These are phyloP conservation scores for Helogale parvula DNA, from an alignment of 2,113 vertebrate genomes.

Conservation along the genomic window DNA sequence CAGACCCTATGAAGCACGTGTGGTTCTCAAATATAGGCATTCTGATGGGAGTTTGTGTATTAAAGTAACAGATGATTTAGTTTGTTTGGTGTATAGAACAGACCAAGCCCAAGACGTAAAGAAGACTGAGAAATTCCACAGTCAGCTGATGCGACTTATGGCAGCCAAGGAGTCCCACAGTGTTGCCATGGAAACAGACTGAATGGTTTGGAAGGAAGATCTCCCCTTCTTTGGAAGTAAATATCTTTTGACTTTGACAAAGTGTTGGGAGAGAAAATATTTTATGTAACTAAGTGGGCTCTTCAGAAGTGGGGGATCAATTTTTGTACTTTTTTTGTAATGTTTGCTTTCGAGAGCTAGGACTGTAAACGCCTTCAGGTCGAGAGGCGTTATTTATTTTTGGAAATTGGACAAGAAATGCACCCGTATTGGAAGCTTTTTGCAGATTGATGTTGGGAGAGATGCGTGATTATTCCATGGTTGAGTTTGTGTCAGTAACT, in stretches of 20 bases:
- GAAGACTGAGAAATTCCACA: constrained; percentile 99
- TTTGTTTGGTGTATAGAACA: constrained; percentile 98
- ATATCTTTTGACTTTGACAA: constrained; percentile 74
- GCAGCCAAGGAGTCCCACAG: constrained; percentile 97
- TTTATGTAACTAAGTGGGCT: constrained; percentile 70
- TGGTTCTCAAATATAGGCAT: constrained; percentile 97
- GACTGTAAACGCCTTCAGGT: constrained; percentile 82
- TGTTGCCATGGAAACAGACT: constrained; percentile 95
- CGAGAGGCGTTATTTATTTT: constrained; percentile 88
- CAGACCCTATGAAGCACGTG: constrained; percentile 97
- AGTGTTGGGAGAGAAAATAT: constrained; percentile 75
- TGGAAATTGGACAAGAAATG: constrained; percentile 79
- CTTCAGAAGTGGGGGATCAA: constrained; percentile 65
- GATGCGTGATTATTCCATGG: constrained; percentile 72
- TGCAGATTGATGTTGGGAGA: constrained; percentile 64
- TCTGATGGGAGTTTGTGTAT: constrained; percentile 97
- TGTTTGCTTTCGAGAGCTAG: constrained; percentile 73
- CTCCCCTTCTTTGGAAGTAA: constrained; percentile 83
- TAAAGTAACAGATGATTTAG: constrained; percentile 97
- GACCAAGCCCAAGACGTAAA: constrained; percentile 99
- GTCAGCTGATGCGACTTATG: constrained; percentile 99
- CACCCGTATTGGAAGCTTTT: constrained; percentile 59
- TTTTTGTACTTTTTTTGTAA: constrained; percentile 54
- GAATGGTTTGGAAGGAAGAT: constrained; percentile 80
- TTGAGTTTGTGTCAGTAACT: constrained; percentile 64